Base-by-base conservation (phyloP, 2,888 invertebrate species). In the Caenorhabditis doughertyi region DNA sequence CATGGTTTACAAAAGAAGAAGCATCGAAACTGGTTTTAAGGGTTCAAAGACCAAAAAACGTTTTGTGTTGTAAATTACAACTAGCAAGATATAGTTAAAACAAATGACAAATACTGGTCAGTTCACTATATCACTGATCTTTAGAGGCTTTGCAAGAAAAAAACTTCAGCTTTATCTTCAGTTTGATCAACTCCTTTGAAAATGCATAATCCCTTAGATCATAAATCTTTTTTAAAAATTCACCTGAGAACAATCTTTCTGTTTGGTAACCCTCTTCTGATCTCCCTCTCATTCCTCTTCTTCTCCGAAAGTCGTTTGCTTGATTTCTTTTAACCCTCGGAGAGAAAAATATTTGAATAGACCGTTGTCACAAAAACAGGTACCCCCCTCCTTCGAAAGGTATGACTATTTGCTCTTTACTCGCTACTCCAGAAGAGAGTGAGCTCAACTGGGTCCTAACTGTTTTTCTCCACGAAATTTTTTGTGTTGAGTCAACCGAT, bases 361-460 rank as follows among this genome's bases (percentile, higher is more conserved):
- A 68, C 80, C 65, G 65, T 72, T 68, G 51, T 68, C 68, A 77
- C 76, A 70, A 77, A 68, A 68, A 77, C 77, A 77, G 77, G 77
- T 77, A 70, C 77, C 56, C 29, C 49, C 25, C 21, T 21, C 18
- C 18, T n/a, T 16, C 32, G 21, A 58, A 21, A 35, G 35, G 39
- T 13, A 44, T n/a, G 51, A 42, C 42, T 77, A 44, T 77, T 77
- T 80, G 79, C 72, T 72, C 67, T 60, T 56, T 72, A 58, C 64
- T 60, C 49, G 79, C 39, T 55, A 65, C 65, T 51, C 23, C 13
- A 1, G n/a, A 2, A 5, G 39, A 21, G 16, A 21, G 25, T 27
- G 64, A 64, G 64, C 64, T 64, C 64, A 64, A 65, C 58, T 44
- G 47, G 71, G 65, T 71, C 62, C 64, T 80, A 68, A 73, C 73